Evolutionary conservation across 2,888 invertebrate species (phyloP), one percentile per base, ranked within the genome.

Genomic region (Eristalis intricaria): DNA sequence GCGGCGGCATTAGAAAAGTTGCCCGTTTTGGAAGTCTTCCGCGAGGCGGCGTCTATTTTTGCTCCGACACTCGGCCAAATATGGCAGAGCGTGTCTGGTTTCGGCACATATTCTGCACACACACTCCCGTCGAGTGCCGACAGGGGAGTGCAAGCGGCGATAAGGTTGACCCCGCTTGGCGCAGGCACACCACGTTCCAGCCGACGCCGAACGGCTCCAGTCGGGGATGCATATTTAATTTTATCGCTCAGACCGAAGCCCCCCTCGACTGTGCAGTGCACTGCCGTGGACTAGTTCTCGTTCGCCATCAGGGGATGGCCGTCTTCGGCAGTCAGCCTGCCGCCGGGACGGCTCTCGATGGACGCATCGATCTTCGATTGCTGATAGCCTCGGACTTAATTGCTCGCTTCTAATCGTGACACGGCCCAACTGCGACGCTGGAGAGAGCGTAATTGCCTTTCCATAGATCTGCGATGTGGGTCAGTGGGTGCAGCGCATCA

Each of bases 141-240:
- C 43, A 4, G 43, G 43, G n/a, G 43, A 5, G 32, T 26, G 26
- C 4, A 5, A 10, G 38, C 38, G 50, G 50, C n/a, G 50, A 50
- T 50, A 64, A 22, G 66, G 60, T 73, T 35, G 43, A 5, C 22
- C 15, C 63, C 60, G 38, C 23, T 23, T 35, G 26, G 60, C 61
- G 60, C 29, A 65, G 38, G 40, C 56, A 60, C 2, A 58, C 73
- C 80, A 80, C 80, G 80, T 74, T 68, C 68, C 80, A 79, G 79
- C 58, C 71, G 63, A 50, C 19, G 40, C 8, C 61, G 66, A 73
- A 50, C 32, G 63, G 22, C 69, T 38, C 40, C 19, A 13, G n/a
- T 23, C 60, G 10, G 43, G 66, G 61, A 75, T 26, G 63, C 64
- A 64, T 81, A 81, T 81, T 75, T 50, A 75, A 81, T 81, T 81